phyloP scores from a whole-genome alignment of 2,113 vertebrate genomes.

The Chauna torquata region DNA sequence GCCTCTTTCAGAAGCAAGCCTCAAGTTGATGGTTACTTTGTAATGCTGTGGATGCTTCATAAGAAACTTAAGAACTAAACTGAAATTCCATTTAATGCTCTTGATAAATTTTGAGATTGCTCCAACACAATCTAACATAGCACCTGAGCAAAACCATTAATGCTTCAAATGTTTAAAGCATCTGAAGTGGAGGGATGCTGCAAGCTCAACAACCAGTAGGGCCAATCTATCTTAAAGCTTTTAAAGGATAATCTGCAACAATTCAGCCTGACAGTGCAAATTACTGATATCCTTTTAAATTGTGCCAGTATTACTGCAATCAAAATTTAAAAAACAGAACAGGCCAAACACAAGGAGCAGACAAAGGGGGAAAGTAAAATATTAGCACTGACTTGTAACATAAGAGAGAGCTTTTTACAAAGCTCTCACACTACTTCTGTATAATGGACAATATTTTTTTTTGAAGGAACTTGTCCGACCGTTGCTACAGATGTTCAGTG shows the following conservation, averaged over 20 bases:
- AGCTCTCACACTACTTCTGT: background rate
- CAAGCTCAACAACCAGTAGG: background rate
- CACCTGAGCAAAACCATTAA: background rate
- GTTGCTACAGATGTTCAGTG: background rate
- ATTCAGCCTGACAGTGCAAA: background rate
- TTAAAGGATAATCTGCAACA: background rate
- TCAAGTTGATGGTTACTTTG: background rate
- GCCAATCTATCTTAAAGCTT: background rate
- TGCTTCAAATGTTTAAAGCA: background rate
- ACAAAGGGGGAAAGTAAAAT: background rate
- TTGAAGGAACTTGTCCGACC: background rate
- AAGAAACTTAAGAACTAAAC: conserved; percentile 3
- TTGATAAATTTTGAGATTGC: background rate
- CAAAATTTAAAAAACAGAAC: background rate
- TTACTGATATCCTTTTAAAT: background rate
- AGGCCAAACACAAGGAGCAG: background rate
- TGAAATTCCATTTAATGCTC: background rate
- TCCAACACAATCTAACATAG: background rate
- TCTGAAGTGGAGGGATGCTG: background rate
- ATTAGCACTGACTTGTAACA: background rate
- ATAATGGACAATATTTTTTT: background rate
- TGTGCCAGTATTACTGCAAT: background rate
- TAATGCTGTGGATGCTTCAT: background rate
- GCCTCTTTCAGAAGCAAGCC: background rate
- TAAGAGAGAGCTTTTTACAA: background rate